Base-by-base conservation (phyloP, 2,888 invertebrate species). In the Camptogramma bilineatum region DNA sequence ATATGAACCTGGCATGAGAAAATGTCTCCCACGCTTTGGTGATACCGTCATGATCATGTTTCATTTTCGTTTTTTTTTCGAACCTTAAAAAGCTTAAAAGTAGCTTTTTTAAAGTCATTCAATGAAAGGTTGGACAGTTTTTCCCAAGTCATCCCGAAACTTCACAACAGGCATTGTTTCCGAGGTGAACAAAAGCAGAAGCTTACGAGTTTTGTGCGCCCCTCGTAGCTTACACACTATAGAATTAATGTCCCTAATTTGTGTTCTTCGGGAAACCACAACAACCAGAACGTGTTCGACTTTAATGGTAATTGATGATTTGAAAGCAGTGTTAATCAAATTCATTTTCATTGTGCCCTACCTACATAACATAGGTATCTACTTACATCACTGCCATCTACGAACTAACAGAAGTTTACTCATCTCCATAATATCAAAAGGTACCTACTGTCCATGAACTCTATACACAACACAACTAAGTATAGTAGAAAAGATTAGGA, bases 211-310 rank as follows among this genome's bases (percentile, higher is more conserved):
- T 85, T 84, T 83, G 80, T 80, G 79, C 79, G 69, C 75, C 73
- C 73, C 84, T 81, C 88, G 86, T 87, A 75, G 73, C 72, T 73
- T 74, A 74, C 79, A 82, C 80, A 84, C 85, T 85, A 85, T 86
- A 86, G 34, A 83, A 88, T 87, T 86, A 87, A 87, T 86, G 87
- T 86, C 87, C 87, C 2, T 88, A 88, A 90, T 88, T 88, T 87
- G 82, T 80, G 76, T 76, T 80, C 80, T 73, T 77, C 71, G 73
- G 73, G 73, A 73, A 74, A 73, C 71, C 74, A 81, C 79, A 83
- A 82, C 81, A 77, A 81, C 81, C 83, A 28, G 28, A 28, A 28
- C 28, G 28, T 28, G 28, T 5, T 75, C 66, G 66, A 76, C 79
- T 75, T 80, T 88, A 86, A 83, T 82, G 82, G 7, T 28, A 74